Evolutionary conservation across 2,888 invertebrate genomes (phyloP).

Genomic region (Yponomeuta sedellus): DNA sequence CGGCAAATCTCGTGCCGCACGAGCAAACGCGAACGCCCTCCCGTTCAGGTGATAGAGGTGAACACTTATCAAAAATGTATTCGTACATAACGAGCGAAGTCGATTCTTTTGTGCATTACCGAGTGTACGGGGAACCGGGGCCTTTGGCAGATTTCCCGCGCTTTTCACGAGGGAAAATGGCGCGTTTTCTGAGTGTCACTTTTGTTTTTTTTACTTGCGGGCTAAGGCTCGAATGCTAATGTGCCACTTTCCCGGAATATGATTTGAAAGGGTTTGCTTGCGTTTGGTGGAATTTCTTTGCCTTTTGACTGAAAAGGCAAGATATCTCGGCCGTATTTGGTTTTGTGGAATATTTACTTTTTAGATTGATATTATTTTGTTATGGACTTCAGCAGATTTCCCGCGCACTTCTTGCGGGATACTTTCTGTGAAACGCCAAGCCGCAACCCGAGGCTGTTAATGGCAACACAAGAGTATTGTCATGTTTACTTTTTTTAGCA

Average conservation of each 20-base stretch:
- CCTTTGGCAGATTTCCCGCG: slow-evolving; percentile 1
- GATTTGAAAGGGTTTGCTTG: not conserved
- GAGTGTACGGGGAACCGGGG: not conserved
- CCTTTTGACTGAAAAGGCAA: not conserved
- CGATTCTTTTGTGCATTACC: slow-evolving; percentile 11
- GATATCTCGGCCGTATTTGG: not conserved
- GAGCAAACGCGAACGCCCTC: not conserved
- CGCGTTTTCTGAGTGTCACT: slow-evolving; percentile 1
- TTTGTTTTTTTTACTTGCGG: not conserved
- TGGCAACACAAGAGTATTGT: no score
- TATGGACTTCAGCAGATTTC: no score
- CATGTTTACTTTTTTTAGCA: no score
- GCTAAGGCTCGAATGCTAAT: not conserved
- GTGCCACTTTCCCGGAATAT: not conserved
- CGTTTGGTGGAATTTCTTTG: not conserved
- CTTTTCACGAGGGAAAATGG: slow-evolving; percentile 1
- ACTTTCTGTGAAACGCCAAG: no score
- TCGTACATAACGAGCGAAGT: slow-evolving; percentile 17
- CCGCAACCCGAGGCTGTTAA: no score
- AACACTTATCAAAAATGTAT: slow-evolving; percentile 22
- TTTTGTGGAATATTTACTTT: not conserved
- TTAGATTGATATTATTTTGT: no score
- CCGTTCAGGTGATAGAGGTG: slow-evolving; percentile 14
- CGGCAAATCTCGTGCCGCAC: slow-evolving; percentile 1
- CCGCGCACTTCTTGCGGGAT: no score